Evolutionary conservation across 2,888 invertebrate genomes (phyloP), one percentile per base, ranked within the genome.

Genomic region (Cephalotes varians): DNA sequence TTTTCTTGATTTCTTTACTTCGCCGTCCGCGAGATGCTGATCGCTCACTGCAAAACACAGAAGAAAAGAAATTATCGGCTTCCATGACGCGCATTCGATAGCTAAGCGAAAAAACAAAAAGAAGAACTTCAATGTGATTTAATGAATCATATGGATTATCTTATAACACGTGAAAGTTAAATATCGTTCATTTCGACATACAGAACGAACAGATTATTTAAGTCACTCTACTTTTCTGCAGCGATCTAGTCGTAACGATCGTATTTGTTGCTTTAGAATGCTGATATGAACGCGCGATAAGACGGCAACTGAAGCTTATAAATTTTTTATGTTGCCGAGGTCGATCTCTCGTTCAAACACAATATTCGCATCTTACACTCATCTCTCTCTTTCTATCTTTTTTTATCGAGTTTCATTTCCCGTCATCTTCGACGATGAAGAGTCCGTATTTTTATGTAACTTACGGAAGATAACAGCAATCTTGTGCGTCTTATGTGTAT

Each of bases 1-100:
- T 12, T 82, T 12, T 15, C 73, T 86, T 28, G 69, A 81, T 9
- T 77, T 82, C 18, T 88, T 90, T 31, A 90, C 90, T 31, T 91
- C 86, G 1, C 87, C 87, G 85, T 90, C 91, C 7, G 86, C 91
- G 51, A 90, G 90, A 76, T 90, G 82, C n/a, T 92, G 89, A 82
- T 91, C 91, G 65, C 91, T 91, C 74, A 91, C 92, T 91, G 9
- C 7, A 25, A 4, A 51, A 76, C n/a, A 64, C 7, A 28, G 10
- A 74, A 0, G 1, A 18, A 79, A 18, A 69, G n/a, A 21, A 21
- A 15, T 31, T 54, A 10, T 47, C n/a, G 12, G n/a, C n/a, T 65
- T 54, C 7, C 40, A 28, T 21, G 54, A 60, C 0, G n/a, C 37
- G 0, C 51, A 54, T 37, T 56, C 18, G 28, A 25, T 2, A 54